Base-by-base conservation (phyloP, 2,113 vertebrate genomes). In the Halcyon senegalensis region DNA sequence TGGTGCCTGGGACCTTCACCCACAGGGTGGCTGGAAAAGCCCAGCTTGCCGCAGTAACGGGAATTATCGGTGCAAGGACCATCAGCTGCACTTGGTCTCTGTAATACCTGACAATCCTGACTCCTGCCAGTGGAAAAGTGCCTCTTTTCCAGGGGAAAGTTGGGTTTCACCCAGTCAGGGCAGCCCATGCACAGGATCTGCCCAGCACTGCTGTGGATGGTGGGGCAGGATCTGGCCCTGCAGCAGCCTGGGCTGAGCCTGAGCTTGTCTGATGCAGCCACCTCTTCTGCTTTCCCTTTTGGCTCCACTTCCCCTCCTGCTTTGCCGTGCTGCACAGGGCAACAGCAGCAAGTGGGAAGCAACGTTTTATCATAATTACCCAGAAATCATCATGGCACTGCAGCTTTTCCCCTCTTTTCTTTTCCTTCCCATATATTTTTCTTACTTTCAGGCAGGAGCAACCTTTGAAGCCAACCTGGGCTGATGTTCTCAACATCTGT, bases 21-120 rank as follows among this genome's bases (percentile, higher is more conserved):
- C 44, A 2, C 25, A 4, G 41, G 1, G 1, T 4, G 35, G 43
- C 41, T 69, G 69, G 69, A 37, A 81, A 19, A 0, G 0, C 46
- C 41, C 55, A 7, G n/a, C 76, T 66, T 43, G 76, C 30, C 20
- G 55, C 55, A 37, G 19, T 3, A 24, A 30, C 2, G 3, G 55
- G 66, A 51, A 23, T 72, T 58, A 18, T 0, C 1, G 2, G 31
- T 9, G 7, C 17, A 13, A 33, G 48, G n/a, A 41, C 41, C 39
- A 14, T n/a, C 24, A 6, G n/a, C 24, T 9, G 24, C 5, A 14
- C 48, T 56, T 1, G 0, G 14, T 24, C 33, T 23, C 25, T 6
- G 30, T 5, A 10, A 24, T 8, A 13, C 46, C n/a, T 23, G 6
- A 20, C 12, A 24, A 15, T 4, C 28, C 19, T 2, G 2, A 1